Percentiles rank a stretch among this genome's conserved stretches.
Conservation (phyloP, 2,888 invertebrate genomes). For the Drosophila tripunctata region DNA sequence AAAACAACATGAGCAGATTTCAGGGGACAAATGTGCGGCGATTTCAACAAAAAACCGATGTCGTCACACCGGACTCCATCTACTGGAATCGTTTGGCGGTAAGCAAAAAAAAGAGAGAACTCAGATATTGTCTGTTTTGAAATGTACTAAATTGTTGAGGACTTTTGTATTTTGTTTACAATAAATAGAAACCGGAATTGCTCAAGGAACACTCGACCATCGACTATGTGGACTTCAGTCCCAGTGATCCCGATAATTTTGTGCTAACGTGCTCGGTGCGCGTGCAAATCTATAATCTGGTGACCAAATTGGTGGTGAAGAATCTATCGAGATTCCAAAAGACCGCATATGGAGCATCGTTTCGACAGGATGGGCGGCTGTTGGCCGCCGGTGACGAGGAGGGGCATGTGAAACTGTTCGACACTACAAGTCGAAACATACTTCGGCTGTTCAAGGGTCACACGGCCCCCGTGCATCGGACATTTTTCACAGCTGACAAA, state of each 20-base stretch:
- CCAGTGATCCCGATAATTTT: constrained; percentile 94
- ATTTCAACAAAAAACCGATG: constrained; percentile 83
- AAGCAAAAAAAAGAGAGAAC: constrained; percentile 71
- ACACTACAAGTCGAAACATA: constrained; percentile 92
- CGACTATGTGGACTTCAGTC: constrained; percentile 95
- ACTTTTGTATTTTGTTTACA: too few relatives aligned
- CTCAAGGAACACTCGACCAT: constrained; percentile 97
- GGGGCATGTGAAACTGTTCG: constrained; percentile 93
- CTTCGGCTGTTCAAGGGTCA: constrained; percentile 95
- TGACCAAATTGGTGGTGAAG: constrained; percentile 92
- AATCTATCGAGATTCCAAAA: constrained; percentile 93
- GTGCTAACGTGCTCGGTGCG: constrained; percentile 96
- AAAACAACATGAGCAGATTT: constrained; percentile 57
- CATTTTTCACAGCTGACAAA: constrained; percentile 92
- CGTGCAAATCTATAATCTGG: constrained; percentile 94
- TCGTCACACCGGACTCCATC: constrained; percentile 90
- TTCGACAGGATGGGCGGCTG: constrained; percentile 92
- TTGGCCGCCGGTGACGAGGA: constrained; percentile 96
- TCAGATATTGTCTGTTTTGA: background rate
- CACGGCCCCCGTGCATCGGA: constrained; percentile 90
- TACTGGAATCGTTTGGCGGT: constrained; percentile 96
- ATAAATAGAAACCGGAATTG: constrained; percentile 90
- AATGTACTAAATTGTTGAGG: background rate
- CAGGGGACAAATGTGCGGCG: constrained; percentile 79
- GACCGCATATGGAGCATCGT: constrained; percentile 93